Evolutionary conservation across 2,888 invertebrate genomes (phyloP), one percentile per base, ranked within the genome.

Genomic region (Erebia ligea): DNA sequence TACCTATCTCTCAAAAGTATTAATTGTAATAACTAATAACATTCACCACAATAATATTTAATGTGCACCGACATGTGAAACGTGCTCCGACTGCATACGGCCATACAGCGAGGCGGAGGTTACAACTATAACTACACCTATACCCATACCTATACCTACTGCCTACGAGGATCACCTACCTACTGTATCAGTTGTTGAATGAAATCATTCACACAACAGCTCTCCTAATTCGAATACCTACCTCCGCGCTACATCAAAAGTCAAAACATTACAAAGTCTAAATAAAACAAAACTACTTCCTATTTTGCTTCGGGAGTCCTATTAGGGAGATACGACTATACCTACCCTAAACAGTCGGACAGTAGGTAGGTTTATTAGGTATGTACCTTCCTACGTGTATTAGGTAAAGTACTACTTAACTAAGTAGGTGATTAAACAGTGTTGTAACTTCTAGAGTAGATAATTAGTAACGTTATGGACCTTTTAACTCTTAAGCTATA

Each of bases 181-280:
- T 15, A n/a, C 50, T n/a, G 4, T 50, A 8, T 50, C n/a, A 6
- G n/a, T n/a, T 19, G 17, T 3, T 54, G 54, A 54, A 54, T 54
- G 54, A 54, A 54, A 54, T 19, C 50, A 50, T 50, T 50, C 50
- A 50, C 48, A n/a, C 50, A 15, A 19, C 54, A 52, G 19, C 54
- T 19, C 54, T 54, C 54, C 54, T 19, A 19, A 54, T 54, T 19
- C 1, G 19, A 54, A 19, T 17, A 17, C 10, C 9, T 34, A 34
- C 34, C 34, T 34, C 5, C 34, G 5, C 54, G 19, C 54, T 10
- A 19, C 17, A 54, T 19, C 54, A 54, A 54, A 54, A 54, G 19
- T 19, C 54, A 54, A 54, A 54, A 54, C 54, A 54, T 54, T 34
- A 34, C 34, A 34, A 6, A 34, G 34, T 34, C 34, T 6, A 34